These are phyloP conservation scores for Vulpes ferrilata DNA, from an alignment of 2,113 vertebrate genomes.

Conservation along the genomic window DNA sequence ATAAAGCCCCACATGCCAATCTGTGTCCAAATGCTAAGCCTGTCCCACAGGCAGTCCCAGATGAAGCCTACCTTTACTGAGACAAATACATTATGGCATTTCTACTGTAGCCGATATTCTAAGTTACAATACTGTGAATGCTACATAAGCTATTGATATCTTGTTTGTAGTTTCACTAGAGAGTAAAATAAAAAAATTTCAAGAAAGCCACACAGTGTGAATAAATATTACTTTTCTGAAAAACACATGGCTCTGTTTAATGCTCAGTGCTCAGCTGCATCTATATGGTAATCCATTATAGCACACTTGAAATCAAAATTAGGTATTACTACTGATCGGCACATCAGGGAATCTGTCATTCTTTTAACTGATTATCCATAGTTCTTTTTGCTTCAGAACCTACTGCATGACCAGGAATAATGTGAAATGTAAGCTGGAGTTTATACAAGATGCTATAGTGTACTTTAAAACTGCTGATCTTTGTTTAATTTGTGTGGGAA, in stretches of 20 bases:
- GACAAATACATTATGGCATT: constrained; percentile 50
- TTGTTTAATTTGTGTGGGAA: constrained; percentile 52
- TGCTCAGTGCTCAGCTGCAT: constrained; percentile 87
- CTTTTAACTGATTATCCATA: constrained; percentile 93
- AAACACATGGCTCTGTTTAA: constrained; percentile 87
- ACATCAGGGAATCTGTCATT: constrained; percentile 87
- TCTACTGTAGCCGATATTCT: constrained; percentile 62
- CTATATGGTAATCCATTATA: constrained; percentile 94
- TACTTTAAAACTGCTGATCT: constrained; percentile 54
- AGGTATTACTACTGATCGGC: constrained; percentile 92
- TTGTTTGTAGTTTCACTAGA: constrained; percentile 80
- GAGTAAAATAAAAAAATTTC: constrained; percentile 85
- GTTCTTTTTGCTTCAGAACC: constrained; percentile 89
- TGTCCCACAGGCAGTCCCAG: constrained; percentile 50
- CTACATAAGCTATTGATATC: constrained; percentile 83
- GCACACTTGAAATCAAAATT: constrained; percentile 95
- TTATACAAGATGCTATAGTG: constrained; percentile 79
- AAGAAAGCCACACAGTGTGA: constrained; percentile 84
- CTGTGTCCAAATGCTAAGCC: constrained; percentile 54
- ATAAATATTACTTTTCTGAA: constrained; percentile 87
- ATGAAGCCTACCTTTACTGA: background rate
- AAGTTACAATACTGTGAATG: constrained; percentile 72
- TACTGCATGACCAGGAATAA: constrained; percentile 94
- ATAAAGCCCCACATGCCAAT: constrained; percentile 44
- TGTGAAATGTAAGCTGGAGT: constrained; percentile 83